These are phyloP conservation scores for Mellivora capensis DNA, from an alignment of 2,113 vertebrate species.

Conservation along the genomic window DNA sequence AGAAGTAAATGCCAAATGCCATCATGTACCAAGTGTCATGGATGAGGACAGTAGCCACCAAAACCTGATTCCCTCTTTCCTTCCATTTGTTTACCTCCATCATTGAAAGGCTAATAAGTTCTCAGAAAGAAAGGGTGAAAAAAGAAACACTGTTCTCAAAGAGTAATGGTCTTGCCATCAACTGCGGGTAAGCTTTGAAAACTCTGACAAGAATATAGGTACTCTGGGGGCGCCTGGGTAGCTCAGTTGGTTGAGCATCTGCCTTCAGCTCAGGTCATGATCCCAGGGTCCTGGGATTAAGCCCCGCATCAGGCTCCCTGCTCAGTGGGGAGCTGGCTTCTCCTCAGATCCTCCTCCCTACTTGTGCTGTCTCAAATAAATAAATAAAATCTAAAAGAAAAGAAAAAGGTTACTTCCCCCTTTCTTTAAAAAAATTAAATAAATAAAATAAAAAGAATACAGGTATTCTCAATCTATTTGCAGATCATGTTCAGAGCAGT, in stretches of 20 bases:
- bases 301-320: too few species aligned
- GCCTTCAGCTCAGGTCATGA: too few species aligned
- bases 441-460: background rate
- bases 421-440: too few species aligned
- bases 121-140: background rate
- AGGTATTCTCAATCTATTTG: background rate
- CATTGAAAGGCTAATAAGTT: constrained; percentile 18
- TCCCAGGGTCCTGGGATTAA: too few species aligned
- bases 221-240: background rate
- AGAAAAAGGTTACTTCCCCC: too few species aligned
- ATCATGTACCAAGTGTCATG: background rate
- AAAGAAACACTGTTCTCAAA: background rate
- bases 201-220: background rate
- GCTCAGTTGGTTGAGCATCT: too few species aligned
- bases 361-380: too few species aligned
- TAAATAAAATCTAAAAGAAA: too few species aligned
- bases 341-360: too few species aligned
- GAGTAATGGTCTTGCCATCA: background rate
- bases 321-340: too few species aligned
- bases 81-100: background rate
- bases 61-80: background rate
- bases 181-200: background rate
- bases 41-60: background rate
- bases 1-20: constrained; percentile 6
- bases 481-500: background rate